Evolutionary conservation across 2,113 vertebrate species (phyloP).

Genomic region (Malurus alboscapulatus): DNA sequence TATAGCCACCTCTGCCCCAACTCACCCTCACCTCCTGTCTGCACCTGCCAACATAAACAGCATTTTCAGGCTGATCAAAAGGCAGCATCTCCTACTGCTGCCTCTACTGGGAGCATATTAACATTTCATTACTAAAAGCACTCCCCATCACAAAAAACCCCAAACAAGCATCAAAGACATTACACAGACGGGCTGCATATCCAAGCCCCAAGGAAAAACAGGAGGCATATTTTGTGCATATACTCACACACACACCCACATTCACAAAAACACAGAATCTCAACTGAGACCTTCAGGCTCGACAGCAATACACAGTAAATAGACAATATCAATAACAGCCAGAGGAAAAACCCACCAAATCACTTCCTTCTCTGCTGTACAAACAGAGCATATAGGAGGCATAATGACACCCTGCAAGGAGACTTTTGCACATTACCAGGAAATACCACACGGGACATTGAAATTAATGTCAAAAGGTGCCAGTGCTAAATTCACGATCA

Average conservation of each 20-base stretch:
- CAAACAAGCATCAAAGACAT: slow-evolving; percentile 33
- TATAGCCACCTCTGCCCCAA: neutral
- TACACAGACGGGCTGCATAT: neutral
- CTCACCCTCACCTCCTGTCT: neutral
- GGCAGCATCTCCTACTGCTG: neutral
- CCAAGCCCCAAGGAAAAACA: neutral
- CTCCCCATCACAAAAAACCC: neutral
- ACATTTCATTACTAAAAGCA: slow-evolving; percentile 39
- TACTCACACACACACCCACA: neutral
- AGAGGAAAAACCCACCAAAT: neutral
- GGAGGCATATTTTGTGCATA: neutral
- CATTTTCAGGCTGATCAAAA: slow-evolving; percentile 43
- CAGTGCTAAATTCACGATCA: slow-evolving; percentile 42
- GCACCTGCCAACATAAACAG: neutral
- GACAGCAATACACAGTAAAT: neutral
- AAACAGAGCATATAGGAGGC: neutral
- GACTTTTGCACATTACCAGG: neutral
- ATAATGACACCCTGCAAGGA: slow-evolving; percentile 13
- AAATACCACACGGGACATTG: slow-evolving; percentile 20
- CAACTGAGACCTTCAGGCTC: neutral
- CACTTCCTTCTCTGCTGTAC: neutral
- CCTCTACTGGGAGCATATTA: slow-evolving; percentile 19
- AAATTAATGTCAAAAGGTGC: slow-evolving; percentile 60
- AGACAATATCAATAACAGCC: slow-evolving; percentile 41
- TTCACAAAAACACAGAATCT: slow-evolving; percentile 19